These are phyloP conservation scores for Gila robusta DNA, from an alignment of 2,797 vertebrate genomes.

Conservation along the genomic window DNA sequence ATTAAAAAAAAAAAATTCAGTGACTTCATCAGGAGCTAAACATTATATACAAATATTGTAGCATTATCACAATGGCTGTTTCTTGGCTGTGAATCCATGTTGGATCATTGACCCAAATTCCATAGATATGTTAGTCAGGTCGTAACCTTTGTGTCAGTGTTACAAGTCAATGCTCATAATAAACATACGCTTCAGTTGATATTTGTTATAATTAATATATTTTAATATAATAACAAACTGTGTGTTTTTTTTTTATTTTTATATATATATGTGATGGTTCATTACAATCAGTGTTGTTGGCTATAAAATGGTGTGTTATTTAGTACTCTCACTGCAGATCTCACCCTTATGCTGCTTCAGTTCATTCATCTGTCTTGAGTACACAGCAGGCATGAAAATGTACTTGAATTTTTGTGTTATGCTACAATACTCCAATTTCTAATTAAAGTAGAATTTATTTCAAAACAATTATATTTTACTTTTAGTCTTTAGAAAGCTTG, in stretches of 20 bases:
- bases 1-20: background rate
- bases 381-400: background rate
- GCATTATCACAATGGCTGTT: background rate
- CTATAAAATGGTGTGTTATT: conserved; percentile 10
- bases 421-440: background rate
- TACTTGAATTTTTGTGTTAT: background rate
- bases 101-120: conserved; percentile 27
- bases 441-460: background rate
- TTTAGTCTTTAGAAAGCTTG: background rate
- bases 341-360: background rate
- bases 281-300: background rate
- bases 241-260: background rate
- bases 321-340: background rate
- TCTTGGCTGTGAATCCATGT: background rate
- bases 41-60: background rate
- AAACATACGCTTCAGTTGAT: background rate
- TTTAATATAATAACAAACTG: background rate
- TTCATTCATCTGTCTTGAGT: background rate
- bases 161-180: background rate
- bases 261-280: background rate
- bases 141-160: background rate
- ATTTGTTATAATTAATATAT: background rate
- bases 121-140: conserved; percentile 6
- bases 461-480: background rate
- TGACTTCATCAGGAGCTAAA: background rate